phyloP scores from a whole-genome alignment of 53 echinoderm and acorn worm species.

The Actinopyga echinites region DNA sequence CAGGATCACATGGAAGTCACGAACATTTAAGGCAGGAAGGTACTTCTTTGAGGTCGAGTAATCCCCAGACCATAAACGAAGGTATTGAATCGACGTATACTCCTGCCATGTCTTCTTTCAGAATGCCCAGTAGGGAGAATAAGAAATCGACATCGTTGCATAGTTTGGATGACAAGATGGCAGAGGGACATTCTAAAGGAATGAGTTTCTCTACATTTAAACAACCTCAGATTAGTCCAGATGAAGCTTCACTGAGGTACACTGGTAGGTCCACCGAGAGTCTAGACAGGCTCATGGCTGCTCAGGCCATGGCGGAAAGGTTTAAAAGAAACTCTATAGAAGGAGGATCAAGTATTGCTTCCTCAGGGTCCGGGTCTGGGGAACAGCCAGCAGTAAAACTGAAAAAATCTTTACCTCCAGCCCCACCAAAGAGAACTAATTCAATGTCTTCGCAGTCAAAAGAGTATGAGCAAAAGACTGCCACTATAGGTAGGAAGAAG shows the following conservation, averaged over 20 bases:
- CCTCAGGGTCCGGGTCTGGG: slow-evolving; percentile 81
- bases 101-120: slow-evolving; percentile 69
- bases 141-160: slow-evolving; percentile 46
- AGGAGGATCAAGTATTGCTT: slow-evolving; percentile 78
- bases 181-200: slow-evolving; percentile 40
- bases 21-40: slow-evolving; percentile 37
- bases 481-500: slow-evolving; percentile 95
- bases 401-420: slow-evolving; percentile 72
- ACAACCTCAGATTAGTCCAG: slow-evolving; percentile 57
- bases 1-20: slow-evolving; percentile 73
- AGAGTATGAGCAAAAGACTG: slow-evolving; percentile 80
- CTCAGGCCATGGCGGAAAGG: slow-evolving; percentile 58
- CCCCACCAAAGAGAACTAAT: slow-evolving; percentile 83
- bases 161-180: background rate
- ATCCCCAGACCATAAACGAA: slow-evolving; percentile 48
- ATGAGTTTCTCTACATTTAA: slow-evolving; percentile 93
- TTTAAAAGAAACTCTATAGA: slow-evolving; percentile 83
- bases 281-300: slow-evolving; percentile 67
- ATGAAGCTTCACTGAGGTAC: slow-evolving; percentile 20
- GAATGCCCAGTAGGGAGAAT: slow-evolving; percentile 37
- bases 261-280: slow-evolving; percentile 67
- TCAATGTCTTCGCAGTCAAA: slow-evolving; percentile 60
- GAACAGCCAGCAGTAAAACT: slow-evolving; percentile 61
- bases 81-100: slow-evolving; percentile 70
- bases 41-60: slow-evolving; percentile 24